Evolutionary conservation across 2,888 invertebrate genomes (phyloP).

Genomic region (Agrotis segetum): DNA sequence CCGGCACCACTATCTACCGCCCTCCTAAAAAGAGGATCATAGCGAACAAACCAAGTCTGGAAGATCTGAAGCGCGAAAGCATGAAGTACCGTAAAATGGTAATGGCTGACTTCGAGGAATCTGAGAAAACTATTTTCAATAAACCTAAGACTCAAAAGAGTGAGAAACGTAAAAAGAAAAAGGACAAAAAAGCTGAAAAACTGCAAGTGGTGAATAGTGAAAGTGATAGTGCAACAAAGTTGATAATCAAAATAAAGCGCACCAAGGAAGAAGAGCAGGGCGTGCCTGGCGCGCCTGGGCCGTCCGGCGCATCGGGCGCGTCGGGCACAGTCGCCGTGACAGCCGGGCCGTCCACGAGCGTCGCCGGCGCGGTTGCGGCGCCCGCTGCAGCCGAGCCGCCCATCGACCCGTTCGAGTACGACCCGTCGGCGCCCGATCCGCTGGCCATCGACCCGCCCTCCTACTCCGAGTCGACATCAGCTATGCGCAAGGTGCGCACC

Average conservation of each 20-base stretch:
- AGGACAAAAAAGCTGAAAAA: conserved; percentile 91
- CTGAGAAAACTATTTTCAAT: conserved; percentile 90
- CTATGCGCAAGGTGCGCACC: conserved; percentile 91
- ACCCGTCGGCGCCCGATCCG: conserved; percentile 86
- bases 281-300: not conserved
- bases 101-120: conserved; percentile 95
- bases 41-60: conserved; percentile 93
- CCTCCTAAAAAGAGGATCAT: conserved; percentile 96
- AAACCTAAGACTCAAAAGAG: conserved; percentile 82
- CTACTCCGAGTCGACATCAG: conserved; percentile 81
- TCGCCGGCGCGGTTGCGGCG: not conserved
- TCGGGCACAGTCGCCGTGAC: conserved; percentile 60
- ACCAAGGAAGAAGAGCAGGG: conserved; percentile 76
- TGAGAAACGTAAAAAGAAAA: conserved; percentile 87
- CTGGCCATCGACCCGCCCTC: conserved; percentile 83
- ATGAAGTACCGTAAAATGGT: conserved; percentile 96
- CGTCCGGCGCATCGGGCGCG: conserved; percentile 74
- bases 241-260: conserved; percentile 94
- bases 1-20: conserved; percentile 74
- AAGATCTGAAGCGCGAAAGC: conserved; percentile 95
- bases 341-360: conserved; percentile 12
- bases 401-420: conserved; percentile 87
- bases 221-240: conserved; percentile 93
- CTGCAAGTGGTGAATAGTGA: conserved; percentile 85
- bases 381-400: conserved; percentile 76